Evolutionary conservation across 1,140 invertebrate genomes (phyloP).

Genomic region (Mactra quadrangularis): DNA sequence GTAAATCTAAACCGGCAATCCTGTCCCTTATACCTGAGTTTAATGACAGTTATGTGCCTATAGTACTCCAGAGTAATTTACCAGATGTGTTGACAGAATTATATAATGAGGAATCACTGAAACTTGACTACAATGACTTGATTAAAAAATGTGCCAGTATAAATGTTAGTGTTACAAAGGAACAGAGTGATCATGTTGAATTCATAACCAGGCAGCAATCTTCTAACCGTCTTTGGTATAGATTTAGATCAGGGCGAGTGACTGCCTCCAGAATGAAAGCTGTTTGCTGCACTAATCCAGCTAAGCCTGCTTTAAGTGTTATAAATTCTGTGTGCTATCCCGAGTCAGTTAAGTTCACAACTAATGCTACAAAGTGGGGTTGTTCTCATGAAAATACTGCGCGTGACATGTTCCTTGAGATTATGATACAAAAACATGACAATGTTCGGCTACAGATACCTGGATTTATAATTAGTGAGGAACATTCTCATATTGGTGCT

Average conservation of each 20-base stretch:
- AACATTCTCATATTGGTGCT: conserved; percentile 9
- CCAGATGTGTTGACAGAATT: conserved; percentile 18
- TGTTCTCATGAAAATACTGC: conserved; percentile 22
- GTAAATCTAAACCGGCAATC: neutral
- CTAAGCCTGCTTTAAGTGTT: conserved; percentile 1
- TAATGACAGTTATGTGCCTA: conserved; percentile 18
- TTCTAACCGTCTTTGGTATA: neutral
- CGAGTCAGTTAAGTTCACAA: neutral
- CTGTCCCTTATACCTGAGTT: conserved; percentile 3
- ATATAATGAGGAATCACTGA: neutral
- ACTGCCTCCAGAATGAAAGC: conserved; percentile 37
- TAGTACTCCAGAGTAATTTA: neutral
- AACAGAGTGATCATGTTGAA: conserved; percentile 31
- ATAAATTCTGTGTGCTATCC: conserved; percentile 41
- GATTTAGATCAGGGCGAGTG: conserved; percentile 35
- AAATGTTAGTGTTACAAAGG: neutral
- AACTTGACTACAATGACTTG: neutral
- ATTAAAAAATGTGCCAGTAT: neutral
- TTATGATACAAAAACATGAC: neutral
- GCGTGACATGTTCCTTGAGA: neutral
- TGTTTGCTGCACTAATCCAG: neutral
- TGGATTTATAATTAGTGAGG: conserved; percentile 19
- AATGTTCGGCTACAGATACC: neutral
- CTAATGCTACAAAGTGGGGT: conserved; percentile 33
- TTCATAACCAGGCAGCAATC: neutral